Evolutionary conservation across 1,140 invertebrate species (phyloP).

Genomic region (Drosophila sp.): DNA sequence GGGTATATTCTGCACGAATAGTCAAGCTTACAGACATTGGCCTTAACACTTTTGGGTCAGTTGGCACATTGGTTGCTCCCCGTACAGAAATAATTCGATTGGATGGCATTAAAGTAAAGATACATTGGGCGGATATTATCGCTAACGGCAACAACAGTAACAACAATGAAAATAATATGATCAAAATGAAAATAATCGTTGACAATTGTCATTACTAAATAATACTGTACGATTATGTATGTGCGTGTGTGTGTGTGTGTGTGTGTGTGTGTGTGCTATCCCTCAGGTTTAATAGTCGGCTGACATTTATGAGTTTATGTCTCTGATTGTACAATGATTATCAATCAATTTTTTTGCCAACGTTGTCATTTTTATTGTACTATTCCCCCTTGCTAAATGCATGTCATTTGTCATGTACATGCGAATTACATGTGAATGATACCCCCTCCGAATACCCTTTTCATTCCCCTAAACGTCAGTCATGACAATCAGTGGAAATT

Average conservation of each 20-base stretch:
- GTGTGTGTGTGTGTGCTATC: constrained; percentile 15
- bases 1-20: constrained; percentile 4
- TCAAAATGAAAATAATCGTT: constrained; percentile 36
- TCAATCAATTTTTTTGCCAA: constrained; percentile 52
- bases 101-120: constrained; percentile 19
- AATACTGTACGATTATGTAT: constrained; percentile 6
- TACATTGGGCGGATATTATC: constrained; percentile 20
- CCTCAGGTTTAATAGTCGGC: constrained; percentile 30
- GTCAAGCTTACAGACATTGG: neutral
- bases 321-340: constrained; percentile 53
- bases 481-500: constrained; percentile 42
- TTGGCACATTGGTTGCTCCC: constrained; percentile 28
- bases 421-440: constrained; percentile 23
- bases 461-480: neutral
- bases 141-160: constrained; percentile 10
- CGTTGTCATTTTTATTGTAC: constrained; percentile 39
- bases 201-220: constrained; percentile 36
- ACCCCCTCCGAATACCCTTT: neutral
- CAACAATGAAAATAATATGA: constrained; percentile 17
- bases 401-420: constrained; percentile 49
- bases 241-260: constrained; percentile 6
- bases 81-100: constrained; percentile 17
- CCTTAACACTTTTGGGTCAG: constrained; percentile 19
- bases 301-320: constrained; percentile 26
- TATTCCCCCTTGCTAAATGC: constrained; percentile 8